Conservation (phyloP, 2,113 vertebrate genomes). For the Aythya baeri region DNA sequence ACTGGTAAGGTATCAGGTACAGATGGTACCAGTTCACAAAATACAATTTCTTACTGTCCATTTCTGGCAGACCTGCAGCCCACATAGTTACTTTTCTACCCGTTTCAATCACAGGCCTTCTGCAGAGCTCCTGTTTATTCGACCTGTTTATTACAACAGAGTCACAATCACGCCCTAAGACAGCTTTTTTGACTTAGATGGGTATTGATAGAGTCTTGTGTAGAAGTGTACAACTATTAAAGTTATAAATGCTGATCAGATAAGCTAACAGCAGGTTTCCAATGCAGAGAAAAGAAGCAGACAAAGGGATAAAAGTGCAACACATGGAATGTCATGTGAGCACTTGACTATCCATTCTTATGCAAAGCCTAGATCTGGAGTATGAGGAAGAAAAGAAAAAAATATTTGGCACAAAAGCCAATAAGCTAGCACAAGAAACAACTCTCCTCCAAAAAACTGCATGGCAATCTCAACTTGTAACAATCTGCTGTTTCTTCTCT, state of each 20-base stretch:
- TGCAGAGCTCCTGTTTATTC: neutral
- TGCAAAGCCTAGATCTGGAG: neutral
- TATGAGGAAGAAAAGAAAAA: neutral
- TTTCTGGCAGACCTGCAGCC: neutral
- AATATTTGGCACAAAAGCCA: neutral
- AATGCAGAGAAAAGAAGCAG: neutral
- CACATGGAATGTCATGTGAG: neutral
- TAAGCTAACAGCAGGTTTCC: neutral
- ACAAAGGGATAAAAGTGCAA: neutral
- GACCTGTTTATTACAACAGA: neutral
- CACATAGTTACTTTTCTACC: neutral
- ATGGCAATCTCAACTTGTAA: neutral
- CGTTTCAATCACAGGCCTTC: neutral
- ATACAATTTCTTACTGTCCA: neutral
- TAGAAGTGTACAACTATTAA: rapidly evolving
- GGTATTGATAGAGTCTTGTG: neutral
- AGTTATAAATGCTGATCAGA: neutral
- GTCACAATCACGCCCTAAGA: neutral
- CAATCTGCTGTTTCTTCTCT: neutral
- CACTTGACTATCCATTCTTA: neutral
- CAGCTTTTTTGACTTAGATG: neutral
- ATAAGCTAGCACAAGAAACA: neutral
- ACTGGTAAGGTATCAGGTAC: neutral
- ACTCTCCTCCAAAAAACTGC: neutral
- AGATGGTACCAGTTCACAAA: neutral